phyloP scores from a whole-genome alignment of 2,888 invertebrate genomes.

The Steromphala cineraria region DNA sequence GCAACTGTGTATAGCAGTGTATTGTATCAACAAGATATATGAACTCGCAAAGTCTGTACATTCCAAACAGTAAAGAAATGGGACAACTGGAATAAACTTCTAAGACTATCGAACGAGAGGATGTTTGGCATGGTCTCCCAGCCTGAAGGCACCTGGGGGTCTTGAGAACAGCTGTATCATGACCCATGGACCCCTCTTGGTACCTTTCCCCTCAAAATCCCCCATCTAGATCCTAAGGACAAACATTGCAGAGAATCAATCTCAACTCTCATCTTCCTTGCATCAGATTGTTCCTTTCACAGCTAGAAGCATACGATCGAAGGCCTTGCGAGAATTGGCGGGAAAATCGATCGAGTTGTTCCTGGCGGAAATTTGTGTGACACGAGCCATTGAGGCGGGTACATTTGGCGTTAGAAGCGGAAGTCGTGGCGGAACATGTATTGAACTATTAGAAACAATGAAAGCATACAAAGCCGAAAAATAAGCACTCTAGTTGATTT shows the following conservation, averaged over 20 bases:
- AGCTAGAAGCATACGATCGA: background rate
- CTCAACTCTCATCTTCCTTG: background rate
- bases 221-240: background rate
- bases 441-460: conserved; percentile 24
- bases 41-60: no score
- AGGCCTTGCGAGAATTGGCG: background rate
- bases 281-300: background rate
- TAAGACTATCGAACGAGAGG: no score
- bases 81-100: no score
- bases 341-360: background rate
- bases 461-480: conserved; percentile 12
- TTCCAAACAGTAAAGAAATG: no score
- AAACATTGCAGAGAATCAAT: background rate
- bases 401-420: background rate
- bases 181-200: background rate
- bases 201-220: background rate
- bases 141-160: no score
- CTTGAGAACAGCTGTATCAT: background rate
- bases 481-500: conserved; percentile 18
- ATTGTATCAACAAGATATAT: no score
- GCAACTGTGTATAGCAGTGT: no score
- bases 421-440: conserved; percentile 22
- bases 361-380: conserved; percentile 17
- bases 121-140: no score
- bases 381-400: background rate